phyloP scores from a whole-genome alignment of 2,797 vertebrate genomes.

The Bradypodion pumilum region DNA sequence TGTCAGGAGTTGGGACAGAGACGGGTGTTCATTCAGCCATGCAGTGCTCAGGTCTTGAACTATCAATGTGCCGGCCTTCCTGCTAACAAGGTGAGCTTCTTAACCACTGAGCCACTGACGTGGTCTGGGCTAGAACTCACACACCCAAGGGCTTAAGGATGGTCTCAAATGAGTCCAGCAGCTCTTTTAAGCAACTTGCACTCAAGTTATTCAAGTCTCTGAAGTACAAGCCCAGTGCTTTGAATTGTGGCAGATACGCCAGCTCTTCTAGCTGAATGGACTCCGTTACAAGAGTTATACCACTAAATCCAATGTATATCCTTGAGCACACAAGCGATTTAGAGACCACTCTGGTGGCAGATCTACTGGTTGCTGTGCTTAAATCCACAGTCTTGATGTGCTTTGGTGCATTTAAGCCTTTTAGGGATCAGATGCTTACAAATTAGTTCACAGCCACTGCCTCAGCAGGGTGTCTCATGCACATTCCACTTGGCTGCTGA shows the following conservation, averaged over 20 bases:
- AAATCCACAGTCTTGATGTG: slow-evolving; percentile 44
- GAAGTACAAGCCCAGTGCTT: background rate
- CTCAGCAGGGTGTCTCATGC: slow-evolving; percentile 27
- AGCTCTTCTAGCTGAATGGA: background rate
- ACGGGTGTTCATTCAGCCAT: no score
- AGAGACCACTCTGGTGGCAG: slow-evolving; percentile 49
- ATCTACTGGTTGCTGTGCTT: slow-evolving; percentile 48
- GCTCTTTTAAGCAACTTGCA: background rate
- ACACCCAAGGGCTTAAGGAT: no score
- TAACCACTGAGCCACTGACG: no score
- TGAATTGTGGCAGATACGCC: background rate
- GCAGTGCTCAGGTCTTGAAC: no score
- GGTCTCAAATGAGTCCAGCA: background rate
- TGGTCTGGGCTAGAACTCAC: no score
- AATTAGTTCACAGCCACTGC: slow-evolving; percentile 50
- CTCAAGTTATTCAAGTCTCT: background rate
- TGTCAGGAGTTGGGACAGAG: no score
- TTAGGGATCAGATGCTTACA: slow-evolving; percentile 47
- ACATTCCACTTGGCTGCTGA: slow-evolving; percentile 21
- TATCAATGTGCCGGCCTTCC: no score
- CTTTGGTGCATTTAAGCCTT: slow-evolving; percentile 54
- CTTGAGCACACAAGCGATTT: slow-evolving; percentile 41
- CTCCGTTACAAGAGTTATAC: slow-evolving; percentile 31
- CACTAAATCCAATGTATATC: slow-evolving; percentile 51
- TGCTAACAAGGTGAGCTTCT: no score